phyloP scores from a whole-genome alignment of 2,888 invertebrate genomes.

The Noctua fimbriata region DNA sequence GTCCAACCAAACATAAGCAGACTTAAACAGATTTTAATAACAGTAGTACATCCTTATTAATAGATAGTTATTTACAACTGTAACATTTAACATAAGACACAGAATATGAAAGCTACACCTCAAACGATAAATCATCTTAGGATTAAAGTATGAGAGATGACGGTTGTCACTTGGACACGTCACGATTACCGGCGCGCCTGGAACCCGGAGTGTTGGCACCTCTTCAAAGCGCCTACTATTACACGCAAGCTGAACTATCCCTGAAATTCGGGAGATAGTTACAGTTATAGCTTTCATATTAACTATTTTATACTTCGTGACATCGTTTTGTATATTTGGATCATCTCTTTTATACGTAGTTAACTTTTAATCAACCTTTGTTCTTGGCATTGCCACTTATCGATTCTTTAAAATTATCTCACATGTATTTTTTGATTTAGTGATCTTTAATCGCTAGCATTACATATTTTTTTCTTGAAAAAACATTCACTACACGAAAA shows the following conservation, averaged over 20 bases:
- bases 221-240: conserved; percentile 70
- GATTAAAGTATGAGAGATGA: conserved; percentile 47
- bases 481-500: not conserved
- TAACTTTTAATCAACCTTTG: not conserved
- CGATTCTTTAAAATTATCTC: not conserved
- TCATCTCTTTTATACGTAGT: not conserved
- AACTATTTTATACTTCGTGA: conserved; percentile 17
- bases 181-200: conserved; percentile 52
- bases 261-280: conserved; percentile 59
- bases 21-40: not conserved
- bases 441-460: not conserved
- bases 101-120: conserved; percentile 28
- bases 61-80: conserved; percentile 5
- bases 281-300: conserved; percentile 44
- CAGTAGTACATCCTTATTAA: not conserved
- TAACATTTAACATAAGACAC: conserved; percentile 12
- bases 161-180: conserved; percentile 44
- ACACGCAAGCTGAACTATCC: conserved; percentile 44
- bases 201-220: conserved; percentile 74
- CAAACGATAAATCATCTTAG: conserved; percentile 42
- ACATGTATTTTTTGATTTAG: not conserved
- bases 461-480: not conserved
- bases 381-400: not conserved
- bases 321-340: not conserved
- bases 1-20: not conserved